A percentile compares a stretch with the other conserved stretches of the same genome.
phyloP scores from a whole-genome alignment of 92 coral and sea anemone genomes.

The Siderastrea radians region DNA sequence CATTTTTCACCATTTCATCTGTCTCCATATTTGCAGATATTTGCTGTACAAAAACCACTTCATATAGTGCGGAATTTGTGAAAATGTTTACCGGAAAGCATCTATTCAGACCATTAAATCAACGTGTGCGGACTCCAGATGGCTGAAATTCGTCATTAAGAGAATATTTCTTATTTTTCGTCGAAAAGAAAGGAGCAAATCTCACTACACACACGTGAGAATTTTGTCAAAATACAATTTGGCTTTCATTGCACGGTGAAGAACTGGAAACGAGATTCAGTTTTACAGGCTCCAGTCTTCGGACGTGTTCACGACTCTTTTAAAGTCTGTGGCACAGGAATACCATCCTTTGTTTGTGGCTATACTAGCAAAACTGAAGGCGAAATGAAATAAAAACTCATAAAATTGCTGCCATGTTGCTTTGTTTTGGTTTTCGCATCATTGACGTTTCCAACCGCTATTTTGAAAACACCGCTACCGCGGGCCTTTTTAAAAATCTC shows the following conservation, averaged over 20 bases:
- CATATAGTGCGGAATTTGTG: neutral
- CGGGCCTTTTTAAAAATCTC: no score
- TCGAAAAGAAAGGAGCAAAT: neutral
- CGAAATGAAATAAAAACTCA: no score
- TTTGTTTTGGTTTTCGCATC: no score
- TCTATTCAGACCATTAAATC: neutral
- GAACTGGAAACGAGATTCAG: neutral
- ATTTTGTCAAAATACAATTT: neutral
- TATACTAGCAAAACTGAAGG: no score
- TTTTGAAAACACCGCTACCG: no score
- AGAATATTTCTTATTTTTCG: neutral
- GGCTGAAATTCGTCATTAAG: neutral
- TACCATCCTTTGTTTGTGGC: no score
- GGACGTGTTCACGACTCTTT: neutral
- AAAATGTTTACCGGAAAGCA: neutral
- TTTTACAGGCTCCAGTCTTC: conserved; percentile 9
- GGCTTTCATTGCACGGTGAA: neutral
- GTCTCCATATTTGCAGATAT: conserved; percentile 48
- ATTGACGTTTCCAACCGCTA: no score
- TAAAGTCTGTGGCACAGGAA: no score
- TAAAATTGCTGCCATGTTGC: no score
- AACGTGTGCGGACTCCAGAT: neutral
- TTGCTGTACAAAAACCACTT: neutral
- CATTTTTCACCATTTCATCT: conserved; percentile 43
- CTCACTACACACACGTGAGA: conserved; percentile 14